Conservation (phyloP, 2,888 invertebrate genomes). For the Diachrysia chrysitis region DNA sequence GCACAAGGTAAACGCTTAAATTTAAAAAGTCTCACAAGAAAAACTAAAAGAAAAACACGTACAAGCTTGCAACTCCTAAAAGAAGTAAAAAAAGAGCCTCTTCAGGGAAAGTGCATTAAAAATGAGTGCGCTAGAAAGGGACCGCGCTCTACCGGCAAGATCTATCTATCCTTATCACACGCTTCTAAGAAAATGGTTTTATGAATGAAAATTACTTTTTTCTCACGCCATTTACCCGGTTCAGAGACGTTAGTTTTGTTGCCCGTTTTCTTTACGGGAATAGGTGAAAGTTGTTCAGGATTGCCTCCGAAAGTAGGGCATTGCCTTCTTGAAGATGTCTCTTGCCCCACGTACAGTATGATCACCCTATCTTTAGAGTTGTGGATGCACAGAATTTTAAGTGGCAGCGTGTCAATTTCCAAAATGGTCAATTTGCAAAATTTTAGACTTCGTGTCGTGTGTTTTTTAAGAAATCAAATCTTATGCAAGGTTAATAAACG, state of each 20-base stretch:
- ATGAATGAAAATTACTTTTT: conserved; percentile 88
- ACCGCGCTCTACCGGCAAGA: conserved; percentile 62
- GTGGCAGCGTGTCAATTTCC: background rate
- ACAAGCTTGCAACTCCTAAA: conserved; percentile 75
- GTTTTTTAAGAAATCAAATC: too few relatives aligned
- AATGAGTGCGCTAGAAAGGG: conserved; percentile 78
- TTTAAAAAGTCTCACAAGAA: conserved; percentile 62
- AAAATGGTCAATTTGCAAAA: background rate
- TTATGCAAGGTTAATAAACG: too few relatives aligned
- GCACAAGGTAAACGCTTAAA: conserved; percentile 68
- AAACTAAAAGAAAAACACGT: conserved; percentile 68
- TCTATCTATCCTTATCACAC: conserved; percentile 66
- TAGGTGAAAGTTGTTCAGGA: conserved; percentile 78
- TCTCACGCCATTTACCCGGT: conserved; percentile 84
- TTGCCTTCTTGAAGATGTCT: conserved; percentile 43
- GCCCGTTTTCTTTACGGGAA: conserved; percentile 70
- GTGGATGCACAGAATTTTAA: background rate
- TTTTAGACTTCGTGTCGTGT: too few relatives aligned
- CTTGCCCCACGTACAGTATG: conserved; percentile 16
- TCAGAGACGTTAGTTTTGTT: conserved; percentile 80
- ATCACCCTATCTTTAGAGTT: conserved; percentile 19
- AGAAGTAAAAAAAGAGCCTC: conserved; percentile 80
- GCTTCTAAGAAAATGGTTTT: conserved; percentile 85
- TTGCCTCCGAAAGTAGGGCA: conserved; percentile 63
- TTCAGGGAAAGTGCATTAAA: conserved; percentile 87